Evolutionary conservation across 92 coral and sea anemone genomes (phyloP).

Genomic region (Pocillopora meandrina): DNA sequence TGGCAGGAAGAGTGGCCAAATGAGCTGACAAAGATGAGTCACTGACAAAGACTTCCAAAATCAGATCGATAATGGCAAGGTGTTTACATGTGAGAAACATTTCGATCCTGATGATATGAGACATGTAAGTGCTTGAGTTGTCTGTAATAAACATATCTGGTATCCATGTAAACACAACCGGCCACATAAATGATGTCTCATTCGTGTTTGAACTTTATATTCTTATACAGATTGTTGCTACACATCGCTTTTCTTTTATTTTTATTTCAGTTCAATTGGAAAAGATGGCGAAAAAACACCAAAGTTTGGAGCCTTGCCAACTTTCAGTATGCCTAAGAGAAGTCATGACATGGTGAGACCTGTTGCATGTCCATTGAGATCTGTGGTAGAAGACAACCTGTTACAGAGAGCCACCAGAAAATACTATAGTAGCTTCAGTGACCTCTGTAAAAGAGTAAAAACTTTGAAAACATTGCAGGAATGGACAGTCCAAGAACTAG

Average conservation of each 20-base stretch:
- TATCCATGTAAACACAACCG: neutral
- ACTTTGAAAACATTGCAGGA: conserved; percentile 12
- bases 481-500: conserved; percentile 39
- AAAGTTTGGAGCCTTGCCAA: conserved; percentile 52
- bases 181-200: neutral
- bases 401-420: neutral
- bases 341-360: conserved; percentile 27
- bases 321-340: conserved; percentile 48
- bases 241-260: neutral
- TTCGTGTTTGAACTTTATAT: neutral
- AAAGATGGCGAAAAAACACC: conserved; percentile 23
- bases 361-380: conserved; percentile 21
- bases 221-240: conserved; percentile 13
- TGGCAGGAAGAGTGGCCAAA: conserved; percentile 45
- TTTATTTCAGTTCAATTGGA: no score
- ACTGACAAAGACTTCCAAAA: conserved; percentile 40
- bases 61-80: conserved; percentile 34
- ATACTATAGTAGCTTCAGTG: conserved; percentile 7
- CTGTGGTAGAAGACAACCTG: conserved; percentile 15
- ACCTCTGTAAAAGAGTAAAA: conserved; percentile 10
- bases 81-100: neutral
- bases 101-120: conserved; percentile 42
- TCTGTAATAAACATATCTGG: neutral
- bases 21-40: conserved; percentile 37
- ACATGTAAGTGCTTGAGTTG: conserved; percentile 31